These are phyloP conservation scores for Peromyscus maniculatus DNA, from an alignment of 2,113 vertebrate species.

Conservation along the genomic window DNA sequence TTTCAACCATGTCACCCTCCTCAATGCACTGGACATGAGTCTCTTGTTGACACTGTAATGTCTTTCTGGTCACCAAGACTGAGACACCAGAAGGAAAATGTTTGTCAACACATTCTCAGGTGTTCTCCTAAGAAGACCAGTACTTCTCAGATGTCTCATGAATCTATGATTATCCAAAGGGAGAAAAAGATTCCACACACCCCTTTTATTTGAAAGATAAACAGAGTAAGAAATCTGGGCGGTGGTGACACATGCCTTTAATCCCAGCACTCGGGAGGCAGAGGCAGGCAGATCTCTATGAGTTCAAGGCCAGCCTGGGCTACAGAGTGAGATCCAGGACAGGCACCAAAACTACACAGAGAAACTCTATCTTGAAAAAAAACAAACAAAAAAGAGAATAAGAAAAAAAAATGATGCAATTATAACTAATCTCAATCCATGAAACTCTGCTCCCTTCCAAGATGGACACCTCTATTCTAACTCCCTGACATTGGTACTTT, in stretches of 20 bases:
- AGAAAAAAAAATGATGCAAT: conserved; percentile 17
- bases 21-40: neutral
- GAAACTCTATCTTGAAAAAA: too few species aligned
- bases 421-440: neutral
- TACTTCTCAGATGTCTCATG: conserved; percentile 62
- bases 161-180: neutral
- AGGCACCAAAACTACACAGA: too few species aligned
- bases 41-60: neutral
- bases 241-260: too few species aligned
- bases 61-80: neutral
- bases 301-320: too few species aligned
- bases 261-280: too few species aligned
- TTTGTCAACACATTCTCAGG: neutral
- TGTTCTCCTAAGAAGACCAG: conserved; percentile 53
- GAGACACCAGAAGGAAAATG: conserved; percentile 21
- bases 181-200: neutral
- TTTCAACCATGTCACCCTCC: too few species aligned
- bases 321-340: too few species aligned
- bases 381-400: conserved; percentile 27
- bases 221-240: conserved; percentile 14
- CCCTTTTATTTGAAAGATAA: conserved; percentile 45
- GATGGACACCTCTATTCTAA: neutral
- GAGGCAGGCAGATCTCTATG: too few species aligned
- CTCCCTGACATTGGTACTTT: neutral
- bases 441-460: neutral